Conservation (phyloP, 2,888 invertebrate genomes). For the Rhaphigaster nebulosa region DNA sequence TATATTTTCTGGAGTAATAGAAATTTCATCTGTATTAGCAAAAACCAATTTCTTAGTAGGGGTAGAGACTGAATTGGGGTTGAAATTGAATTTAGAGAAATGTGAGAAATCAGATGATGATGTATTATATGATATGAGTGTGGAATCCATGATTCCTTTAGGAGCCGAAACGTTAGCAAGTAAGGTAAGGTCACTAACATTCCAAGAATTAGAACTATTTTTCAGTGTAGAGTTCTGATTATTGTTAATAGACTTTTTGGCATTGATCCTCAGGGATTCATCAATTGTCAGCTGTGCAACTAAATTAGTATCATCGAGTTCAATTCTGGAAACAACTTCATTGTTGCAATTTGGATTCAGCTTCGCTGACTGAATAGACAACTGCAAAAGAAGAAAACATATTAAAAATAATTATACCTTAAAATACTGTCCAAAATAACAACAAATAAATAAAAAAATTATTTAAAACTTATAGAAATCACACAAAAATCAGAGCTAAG, state of each 20-base stretch:
- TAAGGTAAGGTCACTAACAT: background rate
- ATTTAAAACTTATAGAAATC: background rate
- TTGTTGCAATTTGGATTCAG: background rate
- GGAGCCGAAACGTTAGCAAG: background rate
- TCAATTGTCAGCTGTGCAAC: background rate
- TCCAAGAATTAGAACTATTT: background rate
- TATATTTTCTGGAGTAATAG: background rate
- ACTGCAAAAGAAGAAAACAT: background rate
- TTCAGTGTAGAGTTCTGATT: background rate
- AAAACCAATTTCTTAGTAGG: conserved; percentile 9
- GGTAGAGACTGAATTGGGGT: conserved; percentile 7
- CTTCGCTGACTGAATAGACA: background rate
- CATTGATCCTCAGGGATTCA: background rate
- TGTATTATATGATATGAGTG: background rate
- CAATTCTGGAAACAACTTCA: background rate
- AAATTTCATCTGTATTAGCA: background rate
- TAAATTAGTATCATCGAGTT: background rate
- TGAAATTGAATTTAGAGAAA: background rate
- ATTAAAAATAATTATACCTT: background rate
- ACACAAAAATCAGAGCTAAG: background rate
- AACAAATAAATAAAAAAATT: background rate
- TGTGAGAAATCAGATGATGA: background rate
- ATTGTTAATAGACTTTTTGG: background rate
- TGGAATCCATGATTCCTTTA: background rate
- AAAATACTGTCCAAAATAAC: background rate